Evolutionary conservation across 2,888 invertebrate species (phyloP), one percentile per base, ranked within the genome.

Genomic region (Chymomyza fuscimana): DNA sequence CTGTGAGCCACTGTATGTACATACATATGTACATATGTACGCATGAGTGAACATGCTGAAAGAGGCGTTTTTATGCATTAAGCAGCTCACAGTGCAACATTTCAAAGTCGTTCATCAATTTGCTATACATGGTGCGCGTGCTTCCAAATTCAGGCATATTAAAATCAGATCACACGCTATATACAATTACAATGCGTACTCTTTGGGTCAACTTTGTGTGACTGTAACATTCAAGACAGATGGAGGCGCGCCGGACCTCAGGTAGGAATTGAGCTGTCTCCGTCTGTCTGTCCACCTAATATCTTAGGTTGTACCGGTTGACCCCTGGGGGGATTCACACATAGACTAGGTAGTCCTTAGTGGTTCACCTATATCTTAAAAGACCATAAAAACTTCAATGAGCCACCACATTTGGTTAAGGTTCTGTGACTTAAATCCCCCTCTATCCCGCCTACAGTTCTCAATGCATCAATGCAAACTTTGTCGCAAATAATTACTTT

Each of bases 41-140:
- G 15, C 16, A 56, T 22, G 56, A 5, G 51, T 22, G 32, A 58
- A 12, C 22, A 58, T 12, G 22, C 15, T 58, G 9, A 25, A 58
- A 22, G 16, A 67, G 61, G 63, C 69, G 64, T 73, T 82, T 71
- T 52, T 29, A 76, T 76, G 58, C 73, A 70, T 62, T 67, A 62
- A 66, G 16, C 36, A 64, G 52, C 65, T 50, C 52, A 50, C 62
- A 67, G 51, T 76, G 79, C 73, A 76, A 58, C 64, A 73, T 70
- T 70, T 70, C 62, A 68, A 77, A 73, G 74, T 76, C 74, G 85
- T 1, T 79, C 65, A 76, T 69, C 70, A 77, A 79, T 84, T 82
- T 70, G 83, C 73, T 69, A 72, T 67, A 72, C 80, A 85, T 80
- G 85, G 85, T 82, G 40, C 40, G 40, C 4, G 40, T 46, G 4